Percentiles rank a stretch among this genome's conserved stretches.
These are phyloP conservation scores for Pangasius larnaudii DNA, from an alignment of 2,797 vertebrate genomes.

Conservation along the genomic window DNA sequence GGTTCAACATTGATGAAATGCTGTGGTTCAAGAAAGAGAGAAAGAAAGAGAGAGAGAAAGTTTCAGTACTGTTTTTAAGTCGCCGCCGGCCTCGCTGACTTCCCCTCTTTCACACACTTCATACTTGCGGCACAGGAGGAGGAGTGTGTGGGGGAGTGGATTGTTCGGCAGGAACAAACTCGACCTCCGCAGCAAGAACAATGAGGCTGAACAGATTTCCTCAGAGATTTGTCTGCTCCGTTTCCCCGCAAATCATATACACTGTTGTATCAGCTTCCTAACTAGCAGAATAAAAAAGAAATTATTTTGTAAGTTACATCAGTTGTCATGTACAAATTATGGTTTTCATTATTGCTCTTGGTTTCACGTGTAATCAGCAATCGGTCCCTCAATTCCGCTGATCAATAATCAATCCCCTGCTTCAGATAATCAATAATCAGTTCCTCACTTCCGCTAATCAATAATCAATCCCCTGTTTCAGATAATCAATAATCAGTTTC, in stretches of 20 bases:
- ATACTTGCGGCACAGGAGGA: background rate
- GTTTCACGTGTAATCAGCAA: background rate
- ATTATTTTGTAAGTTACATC: background rate
- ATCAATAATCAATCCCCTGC: background rate
- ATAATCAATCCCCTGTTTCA: background rate
- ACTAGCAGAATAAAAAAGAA: background rate
- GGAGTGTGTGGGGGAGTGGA: constrained; percentile 17
- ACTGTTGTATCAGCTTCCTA: background rate
- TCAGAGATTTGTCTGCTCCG: constrained; percentile 7
- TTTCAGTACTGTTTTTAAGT: constrained; percentile 18
- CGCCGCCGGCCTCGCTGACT: background rate
- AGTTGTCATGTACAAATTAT: background rate
- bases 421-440: background rate
- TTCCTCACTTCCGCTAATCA: background rate
- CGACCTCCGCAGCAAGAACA: constrained; percentile 9
- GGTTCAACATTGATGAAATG: background rate
- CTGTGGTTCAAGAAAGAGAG: background rate
- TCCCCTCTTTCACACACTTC: background rate
- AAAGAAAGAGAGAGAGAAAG: background rate
- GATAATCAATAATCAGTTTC: background rate
- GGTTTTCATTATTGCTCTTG: background rate
- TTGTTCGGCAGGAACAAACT: background rate
- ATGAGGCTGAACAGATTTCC: constrained; percentile 27
- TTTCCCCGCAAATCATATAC: background rate
- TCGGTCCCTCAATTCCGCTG: background rate